phyloP scores from a whole-genome alignment of 2,888 invertebrate species.

The Sepiola atlantica region DNA sequence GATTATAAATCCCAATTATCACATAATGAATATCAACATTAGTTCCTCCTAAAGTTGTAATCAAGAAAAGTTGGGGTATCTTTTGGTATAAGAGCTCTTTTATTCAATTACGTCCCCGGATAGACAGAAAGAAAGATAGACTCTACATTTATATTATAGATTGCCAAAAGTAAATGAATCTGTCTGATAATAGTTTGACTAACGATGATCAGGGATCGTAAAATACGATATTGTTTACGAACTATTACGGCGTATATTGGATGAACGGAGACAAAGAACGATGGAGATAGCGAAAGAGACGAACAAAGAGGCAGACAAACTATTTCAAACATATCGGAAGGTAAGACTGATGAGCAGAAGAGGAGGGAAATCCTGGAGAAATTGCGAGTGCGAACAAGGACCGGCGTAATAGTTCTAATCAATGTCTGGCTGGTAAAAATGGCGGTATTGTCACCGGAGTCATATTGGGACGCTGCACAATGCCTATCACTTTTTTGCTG shows the following conservation, averaged over 20 bases:
- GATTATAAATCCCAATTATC: no score
- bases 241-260: neutral
- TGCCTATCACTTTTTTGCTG: neutral
- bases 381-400: neutral
- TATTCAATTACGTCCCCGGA: no score
- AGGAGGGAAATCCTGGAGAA: neutral
- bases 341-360: neutral
- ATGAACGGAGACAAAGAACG: neutral
- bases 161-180: no score
- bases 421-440: neutral
- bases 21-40: no score
- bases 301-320: neutral
- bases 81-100: no score
- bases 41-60: no score
- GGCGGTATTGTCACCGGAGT: neutral
- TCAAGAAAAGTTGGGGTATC: no score
- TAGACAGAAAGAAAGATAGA: no score
- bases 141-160: no score
- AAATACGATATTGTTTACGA: neutral
- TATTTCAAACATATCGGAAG: neutral
- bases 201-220: no score
- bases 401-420: neutral
- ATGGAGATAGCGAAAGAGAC: neutral
- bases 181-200: no score
- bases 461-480: neutral